Evolutionary conservation across 2,888 invertebrate species (phyloP).

Genomic region (Junonia oenone): DNA sequence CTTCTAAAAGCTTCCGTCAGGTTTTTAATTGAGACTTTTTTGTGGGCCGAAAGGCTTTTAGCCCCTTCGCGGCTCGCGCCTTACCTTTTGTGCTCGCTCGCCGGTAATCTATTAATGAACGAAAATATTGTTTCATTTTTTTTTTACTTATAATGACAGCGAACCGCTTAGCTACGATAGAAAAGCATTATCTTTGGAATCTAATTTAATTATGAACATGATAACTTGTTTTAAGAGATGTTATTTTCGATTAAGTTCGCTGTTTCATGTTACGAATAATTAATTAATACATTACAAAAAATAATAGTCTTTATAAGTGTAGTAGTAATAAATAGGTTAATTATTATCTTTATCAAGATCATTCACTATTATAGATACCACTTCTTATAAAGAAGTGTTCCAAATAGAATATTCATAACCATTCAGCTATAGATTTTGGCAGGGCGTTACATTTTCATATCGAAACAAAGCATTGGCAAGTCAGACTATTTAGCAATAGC

Average conservation of each 20-base stretch:
- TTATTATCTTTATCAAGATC: not conserved
- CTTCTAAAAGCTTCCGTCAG: constrained; percentile 80
- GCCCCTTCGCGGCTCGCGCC: constrained; percentile 63
- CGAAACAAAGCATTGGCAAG: not conserved
- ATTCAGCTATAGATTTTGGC: not conserved
- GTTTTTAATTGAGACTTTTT: constrained; percentile 80
- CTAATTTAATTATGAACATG: not conserved
- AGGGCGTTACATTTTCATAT: not conserved
- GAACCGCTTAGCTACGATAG: not conserved
- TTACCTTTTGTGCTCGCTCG: constrained; percentile 58
- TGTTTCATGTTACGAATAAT: no score
- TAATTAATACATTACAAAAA: no score
- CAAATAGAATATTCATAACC: constrained; percentile 2
- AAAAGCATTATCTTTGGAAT: not conserved
- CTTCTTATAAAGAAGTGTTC: not conserved
- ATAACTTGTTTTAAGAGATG: no score
- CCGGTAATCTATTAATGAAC: constrained; percentile 75
- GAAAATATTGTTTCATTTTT: constrained; percentile 39
- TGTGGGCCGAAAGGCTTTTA: constrained; percentile 75
- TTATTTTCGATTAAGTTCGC: no score
- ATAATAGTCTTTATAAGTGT: no score
- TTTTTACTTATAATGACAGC: constrained; percentile 17
- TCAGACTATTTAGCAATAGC: not conserved
- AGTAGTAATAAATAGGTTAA: no score
- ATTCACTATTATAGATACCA: not conserved